A percentile compares a stretch with the other conserved stretches of the same genome.
These are phyloP conservation scores for Pristis pectinata DNA, from an alignment of 2,797 vertebrate species.

Conservation along the genomic window DNA sequence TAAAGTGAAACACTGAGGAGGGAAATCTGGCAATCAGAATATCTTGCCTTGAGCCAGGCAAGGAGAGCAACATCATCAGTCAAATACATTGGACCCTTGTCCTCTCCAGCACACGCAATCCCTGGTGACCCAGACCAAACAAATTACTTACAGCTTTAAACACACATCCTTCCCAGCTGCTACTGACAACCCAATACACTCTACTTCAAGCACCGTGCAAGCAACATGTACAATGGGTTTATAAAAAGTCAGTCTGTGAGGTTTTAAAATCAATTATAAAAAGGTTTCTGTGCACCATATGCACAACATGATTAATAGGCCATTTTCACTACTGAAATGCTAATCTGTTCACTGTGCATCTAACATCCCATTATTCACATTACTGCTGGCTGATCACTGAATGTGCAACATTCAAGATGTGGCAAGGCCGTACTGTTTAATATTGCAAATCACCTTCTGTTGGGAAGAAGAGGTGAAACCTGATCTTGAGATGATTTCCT, in stretches of 20 bases:
- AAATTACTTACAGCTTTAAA: slow-evolving; percentile 15
- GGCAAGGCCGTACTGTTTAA: background rate
- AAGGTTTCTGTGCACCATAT: background rate
- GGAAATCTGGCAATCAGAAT: background rate
- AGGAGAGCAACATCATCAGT: background rate
- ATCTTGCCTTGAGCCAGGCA: background rate
- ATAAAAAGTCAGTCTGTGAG: background rate
- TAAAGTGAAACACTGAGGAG: background rate
- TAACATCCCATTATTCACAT: slow-evolving; percentile 7
- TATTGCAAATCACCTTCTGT: background rate
- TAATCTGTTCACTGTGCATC: slow-evolving; percentile 31
- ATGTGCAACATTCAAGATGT: background rate
- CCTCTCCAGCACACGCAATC: slow-evolving; percentile 9
- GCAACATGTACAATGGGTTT: background rate
- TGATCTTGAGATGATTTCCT: background rate
- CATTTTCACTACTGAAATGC: background rate
- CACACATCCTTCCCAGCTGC: slow-evolving; percentile 9
- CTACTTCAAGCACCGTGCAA: background rate
- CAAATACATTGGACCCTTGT: slow-evolving; percentile 8
- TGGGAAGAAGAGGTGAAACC: background rate
- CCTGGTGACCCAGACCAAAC: background rate
- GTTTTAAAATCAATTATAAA: slow-evolving; percentile 1
- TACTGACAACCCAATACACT: background rate
- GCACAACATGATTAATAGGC: slow-evolving; percentile 13
- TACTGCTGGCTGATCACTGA: background rate